Base-by-base conservation (phyloP, 2,888 invertebrate species). In the Lasioglossum pauxillum region DNA sequence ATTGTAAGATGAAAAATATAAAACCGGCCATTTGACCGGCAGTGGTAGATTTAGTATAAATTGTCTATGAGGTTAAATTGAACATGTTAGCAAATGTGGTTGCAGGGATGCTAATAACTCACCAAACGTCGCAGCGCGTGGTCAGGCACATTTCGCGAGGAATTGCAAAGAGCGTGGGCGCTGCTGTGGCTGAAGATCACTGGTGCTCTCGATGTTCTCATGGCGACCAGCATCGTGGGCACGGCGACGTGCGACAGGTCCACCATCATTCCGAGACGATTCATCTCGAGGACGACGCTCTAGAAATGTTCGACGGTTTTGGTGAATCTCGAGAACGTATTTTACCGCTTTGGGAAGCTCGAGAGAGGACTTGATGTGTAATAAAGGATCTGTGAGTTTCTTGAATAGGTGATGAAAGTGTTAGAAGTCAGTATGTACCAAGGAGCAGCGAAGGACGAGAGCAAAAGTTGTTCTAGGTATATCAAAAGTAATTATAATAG, bases 181-280 rank as follows among this genome's bases (percentile, higher is more conserved):
- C 96, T 96, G 60, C 96, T 96, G 92, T 96, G 96, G 85, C 96
- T 96, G 95, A 96, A 96, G 91, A 96, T 96, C 90, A 96, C 96
- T 8, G 96, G 96, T 8, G 96, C 96, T 87, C 95, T 94, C 75
- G 96, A 95, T 31, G 95, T 95, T 38, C 92, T 92, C 91, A 97
- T 94, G 31, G 96, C 96, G 90, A 96, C 96, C 80, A 95, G 93
- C 96, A 96, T 96, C 31, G 96, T 96, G 75, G 95, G 95, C 41
- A 95, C 95, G 38, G 96, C 96, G 53, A 96, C 96, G 93, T 97
- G 96, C 41, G 96, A 96, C 78, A 96, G 93, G 91, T 97, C 97
- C 82, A 96, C 96, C 93, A 97, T 95, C 96, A 97, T 96, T 41
- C 97, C 97, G 67, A 97, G 95, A 80, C 96, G 95, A 93, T 97